Evolutionary conservation across 2,888 invertebrate species (phyloP).

Genomic region (Masnerella sp.): DNA sequence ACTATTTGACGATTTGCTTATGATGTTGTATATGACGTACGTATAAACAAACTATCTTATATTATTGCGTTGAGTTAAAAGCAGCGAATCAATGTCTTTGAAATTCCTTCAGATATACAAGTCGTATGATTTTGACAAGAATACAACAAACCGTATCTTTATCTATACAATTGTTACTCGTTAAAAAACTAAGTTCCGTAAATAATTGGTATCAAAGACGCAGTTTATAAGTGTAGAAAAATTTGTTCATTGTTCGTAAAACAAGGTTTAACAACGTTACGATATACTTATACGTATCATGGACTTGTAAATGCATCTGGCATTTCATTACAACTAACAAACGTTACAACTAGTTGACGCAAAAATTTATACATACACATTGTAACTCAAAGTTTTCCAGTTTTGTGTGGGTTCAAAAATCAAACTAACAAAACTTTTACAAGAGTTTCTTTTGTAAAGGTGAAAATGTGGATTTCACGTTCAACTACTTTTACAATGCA

Average conservation of each 20-base stretch:
- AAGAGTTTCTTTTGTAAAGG: slow-evolving; percentile 26
- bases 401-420: no score
- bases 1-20: slow-evolving; percentile 40
- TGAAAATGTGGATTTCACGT: slow-evolving; percentile 30
- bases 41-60: slow-evolving; percentile 52
- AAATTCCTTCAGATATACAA: slow-evolving; percentile 64
- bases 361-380: slow-evolving; percentile 38
- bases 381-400: slow-evolving; percentile 8
- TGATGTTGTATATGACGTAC: slow-evolving; percentile 30
- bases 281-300: slow-evolving; percentile 47
- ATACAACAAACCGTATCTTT: slow-evolving; percentile 72
- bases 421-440: background rate
- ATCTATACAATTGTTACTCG: slow-evolving; percentile 65
- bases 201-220: slow-evolving; percentile 29
- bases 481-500: slow-evolving; percentile 15
- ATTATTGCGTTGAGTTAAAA: slow-evolving; percentile 66
- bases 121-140: slow-evolving; percentile 67
- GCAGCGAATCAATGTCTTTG: slow-evolving; percentile 62
- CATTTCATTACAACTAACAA: slow-evolving; percentile 47
- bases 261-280: slow-evolving; percentile 48
- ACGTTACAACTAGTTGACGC: slow-evolving; percentile 44
- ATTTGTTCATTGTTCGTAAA: slow-evolving; percentile 43
- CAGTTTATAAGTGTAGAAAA: slow-evolving; percentile 43
- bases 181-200: slow-evolving; percentile 61
- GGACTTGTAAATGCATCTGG: slow-evolving; percentile 58